Evolutionary conservation across 2,888 invertebrate genomes (phyloP).

Genomic region (Mantis religiosa): DNA sequence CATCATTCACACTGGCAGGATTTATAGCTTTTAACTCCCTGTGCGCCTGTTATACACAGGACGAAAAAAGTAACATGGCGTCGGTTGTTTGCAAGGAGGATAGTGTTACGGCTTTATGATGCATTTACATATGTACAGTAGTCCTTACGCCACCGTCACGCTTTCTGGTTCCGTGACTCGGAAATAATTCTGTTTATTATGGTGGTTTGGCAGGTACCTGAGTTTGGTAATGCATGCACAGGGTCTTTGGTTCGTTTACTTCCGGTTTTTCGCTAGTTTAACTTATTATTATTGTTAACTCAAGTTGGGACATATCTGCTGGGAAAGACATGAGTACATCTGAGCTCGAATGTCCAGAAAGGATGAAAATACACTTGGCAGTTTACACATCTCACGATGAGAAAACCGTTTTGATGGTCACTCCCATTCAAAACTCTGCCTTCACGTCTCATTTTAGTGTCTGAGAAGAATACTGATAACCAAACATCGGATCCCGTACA

Average conservation of each 20-base stretch:
- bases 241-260: not conserved
- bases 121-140: not conserved
- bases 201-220: not conserved
- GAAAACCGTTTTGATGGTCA: no score
- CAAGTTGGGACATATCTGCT: no score
- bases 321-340: no score
- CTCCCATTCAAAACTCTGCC: no score
- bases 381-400: no score
- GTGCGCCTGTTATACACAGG: not conserved
- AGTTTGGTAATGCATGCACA: not conserved
- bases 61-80: not conserved
- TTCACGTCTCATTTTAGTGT: no score
- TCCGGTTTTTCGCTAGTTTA: not conserved
- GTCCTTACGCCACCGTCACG: not conserved
- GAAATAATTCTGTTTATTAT: not conserved
- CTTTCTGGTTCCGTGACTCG: not conserved
- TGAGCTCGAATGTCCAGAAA: no score
- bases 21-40: not conserved
- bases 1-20: not conserved
- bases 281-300: no score
- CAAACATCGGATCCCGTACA: no score
- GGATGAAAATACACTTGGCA: no score
- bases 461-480: no score
- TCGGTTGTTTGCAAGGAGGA: not conserved
- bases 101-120: not conserved